Conservation (phyloP, 2,888 invertebrate genomes). For the Incurvaria masculella region DNA sequence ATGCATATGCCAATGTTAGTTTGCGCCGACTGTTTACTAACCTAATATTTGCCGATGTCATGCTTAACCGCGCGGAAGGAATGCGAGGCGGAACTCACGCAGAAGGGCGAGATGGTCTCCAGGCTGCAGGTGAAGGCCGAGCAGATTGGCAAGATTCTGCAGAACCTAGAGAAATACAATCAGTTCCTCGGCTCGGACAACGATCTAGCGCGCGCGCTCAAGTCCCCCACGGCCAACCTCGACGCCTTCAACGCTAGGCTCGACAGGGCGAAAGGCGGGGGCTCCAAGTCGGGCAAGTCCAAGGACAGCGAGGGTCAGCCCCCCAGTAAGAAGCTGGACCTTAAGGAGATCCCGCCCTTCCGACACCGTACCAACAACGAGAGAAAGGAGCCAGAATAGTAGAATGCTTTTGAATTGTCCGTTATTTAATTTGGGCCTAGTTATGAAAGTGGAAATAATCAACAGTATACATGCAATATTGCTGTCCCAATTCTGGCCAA, state of each 20-base stretch:
- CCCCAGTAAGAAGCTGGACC: slow-evolving; percentile 50
- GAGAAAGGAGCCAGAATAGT: slow-evolving; percentile 7
- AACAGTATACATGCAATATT: too few species aligned
- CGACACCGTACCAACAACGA: slow-evolving; percentile 28
- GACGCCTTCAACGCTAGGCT: slow-evolving; percentile 36
- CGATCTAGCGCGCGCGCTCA: slow-evolving; percentile 47
- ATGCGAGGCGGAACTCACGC: slow-evolving; percentile 92
- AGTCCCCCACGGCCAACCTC: slow-evolving; percentile 46
- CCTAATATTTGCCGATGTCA: slow-evolving; percentile 48
- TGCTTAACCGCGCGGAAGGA: slow-evolving; percentile 60
- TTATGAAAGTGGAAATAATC: too few species aligned
- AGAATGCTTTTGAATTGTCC: background rate
- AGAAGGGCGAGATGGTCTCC: slow-evolving; percentile 94
- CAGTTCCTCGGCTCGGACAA: slow-evolving; percentile 64
- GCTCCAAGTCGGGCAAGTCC: slow-evolving; percentile 45
- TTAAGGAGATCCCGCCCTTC: slow-evolving; percentile 55
- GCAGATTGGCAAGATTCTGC: slow-evolving; percentile 91
- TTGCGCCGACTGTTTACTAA: slow-evolving; percentile 28
- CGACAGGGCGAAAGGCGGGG: slow-evolving; percentile 35
- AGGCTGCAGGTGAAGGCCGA: slow-evolving; percentile 93
- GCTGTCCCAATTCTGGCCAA: too few species aligned
- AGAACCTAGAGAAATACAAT: slow-evolving; percentile 86
- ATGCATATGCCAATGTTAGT: background rate
- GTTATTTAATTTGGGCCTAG: too few species aligned
- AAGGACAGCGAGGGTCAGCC: slow-evolving; percentile 50